phyloP scores from a whole-genome alignment of 2,113 vertebrate genomes.

The Mungos mungo region DNA sequence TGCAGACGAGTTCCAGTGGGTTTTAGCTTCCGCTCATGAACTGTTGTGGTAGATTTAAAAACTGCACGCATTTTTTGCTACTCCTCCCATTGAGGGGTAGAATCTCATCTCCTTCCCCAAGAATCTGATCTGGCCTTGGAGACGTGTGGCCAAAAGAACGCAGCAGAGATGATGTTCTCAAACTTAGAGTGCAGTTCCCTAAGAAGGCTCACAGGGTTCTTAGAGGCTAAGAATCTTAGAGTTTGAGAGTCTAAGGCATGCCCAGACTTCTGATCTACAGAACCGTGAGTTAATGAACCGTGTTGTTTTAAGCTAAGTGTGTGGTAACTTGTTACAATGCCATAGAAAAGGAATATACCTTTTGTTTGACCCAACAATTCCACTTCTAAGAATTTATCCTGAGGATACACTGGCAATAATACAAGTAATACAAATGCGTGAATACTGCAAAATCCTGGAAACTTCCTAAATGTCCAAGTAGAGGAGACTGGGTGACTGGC shows the following conservation, averaged over 20 bases:
- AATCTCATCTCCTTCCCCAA: not conserved
- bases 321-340: not conserved
- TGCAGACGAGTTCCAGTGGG: not conserved
- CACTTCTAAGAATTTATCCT: not conserved
- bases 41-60: not conserved
- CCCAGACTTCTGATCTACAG: not conserved
- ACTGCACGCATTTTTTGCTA: not conserved
- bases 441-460: not conserved
- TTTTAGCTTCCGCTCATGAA: not conserved
- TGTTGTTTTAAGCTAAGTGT: not conserved
- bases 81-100: not conserved
- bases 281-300: not conserved
- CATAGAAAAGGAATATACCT: not conserved
- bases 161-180: not conserved
- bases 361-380: not conserved
- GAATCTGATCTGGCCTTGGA: not conserved
- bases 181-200: not conserved
- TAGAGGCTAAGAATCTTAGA: not conserved
- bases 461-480: not conserved
- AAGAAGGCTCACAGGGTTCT: not conserved
- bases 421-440: not conserved
- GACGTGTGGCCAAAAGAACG: not conserved
- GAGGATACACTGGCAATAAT: not conserved
- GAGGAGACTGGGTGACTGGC: not conserved
- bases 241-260: not conserved